Conservation (phyloP, 2,888 invertebrate genomes). For the Tipula vernalis region DNA sequence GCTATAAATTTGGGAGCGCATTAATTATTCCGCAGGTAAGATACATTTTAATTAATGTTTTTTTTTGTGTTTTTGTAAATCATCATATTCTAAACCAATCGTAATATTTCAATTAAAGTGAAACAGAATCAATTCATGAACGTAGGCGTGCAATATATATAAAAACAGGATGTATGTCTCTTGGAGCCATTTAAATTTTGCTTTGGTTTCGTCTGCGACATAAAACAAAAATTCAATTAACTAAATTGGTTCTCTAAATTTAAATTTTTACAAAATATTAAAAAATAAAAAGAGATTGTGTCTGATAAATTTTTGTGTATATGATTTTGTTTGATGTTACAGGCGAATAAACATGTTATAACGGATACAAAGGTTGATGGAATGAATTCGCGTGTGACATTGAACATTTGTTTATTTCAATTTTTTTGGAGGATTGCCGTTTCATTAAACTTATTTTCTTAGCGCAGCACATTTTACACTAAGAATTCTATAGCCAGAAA, state of each 20-base stretch:
- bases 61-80: neutral
- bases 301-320: too few species aligned
- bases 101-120: neutral
- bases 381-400: neutral
- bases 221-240: neutral
- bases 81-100: neutral
- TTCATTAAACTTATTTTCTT: too few species aligned
- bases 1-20: constrained; percentile 24
- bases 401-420: neutral
- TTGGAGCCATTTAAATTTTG: neutral
- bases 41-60: neutral
- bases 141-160: too few species aligned
- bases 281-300: too few species aligned
- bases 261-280: too few species aligned
- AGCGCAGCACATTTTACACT: neutral
- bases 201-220: neutral
- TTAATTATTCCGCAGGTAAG: constrained; percentile 25
- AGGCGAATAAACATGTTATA: neutral
- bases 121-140: neutral
- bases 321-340: neutral
- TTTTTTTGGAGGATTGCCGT: neutral
- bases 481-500: neutral
- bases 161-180: neutral
- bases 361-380: neutral
- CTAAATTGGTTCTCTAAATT: neutral